Evolutionary conservation across 1,140 invertebrate species (phyloP).

Genomic region (Heliconius congener): DNA sequence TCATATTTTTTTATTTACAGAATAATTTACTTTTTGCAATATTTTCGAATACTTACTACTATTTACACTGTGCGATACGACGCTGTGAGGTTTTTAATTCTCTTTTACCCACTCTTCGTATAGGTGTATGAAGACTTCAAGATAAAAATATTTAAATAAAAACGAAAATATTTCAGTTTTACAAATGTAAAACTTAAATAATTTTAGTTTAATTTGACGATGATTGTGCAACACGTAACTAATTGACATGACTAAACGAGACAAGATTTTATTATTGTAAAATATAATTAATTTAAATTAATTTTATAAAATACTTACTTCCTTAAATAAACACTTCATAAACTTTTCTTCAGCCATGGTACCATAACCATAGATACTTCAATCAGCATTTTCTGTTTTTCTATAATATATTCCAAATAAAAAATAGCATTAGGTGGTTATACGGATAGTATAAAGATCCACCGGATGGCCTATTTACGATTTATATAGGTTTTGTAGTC

Average conservation of each 20-base stretch:
- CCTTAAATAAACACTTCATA: background rate
- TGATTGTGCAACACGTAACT: background rate
- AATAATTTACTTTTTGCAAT: constrained; percentile 37
- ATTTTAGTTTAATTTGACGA: no score
- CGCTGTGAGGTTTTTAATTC: background rate
- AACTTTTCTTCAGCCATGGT: no score
- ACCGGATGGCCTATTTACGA: constrained; percentile 34
- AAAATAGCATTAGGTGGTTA: background rate
- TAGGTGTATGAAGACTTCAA: no score
- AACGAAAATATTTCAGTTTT: no score
- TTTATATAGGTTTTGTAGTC: constrained; percentile 29
- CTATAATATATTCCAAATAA: background rate
- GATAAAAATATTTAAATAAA: no score
- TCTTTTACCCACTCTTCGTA: no score
- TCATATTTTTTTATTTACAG: constrained; percentile 41
- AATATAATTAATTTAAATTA: no score
- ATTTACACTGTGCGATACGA: constrained; percentile 36
- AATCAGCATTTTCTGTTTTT: background rate
- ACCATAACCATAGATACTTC: background rate
- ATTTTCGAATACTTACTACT: constrained; percentile 28
- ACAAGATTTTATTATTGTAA: no score
- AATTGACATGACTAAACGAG: background rate
- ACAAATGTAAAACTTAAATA: no score
- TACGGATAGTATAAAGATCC: constrained; percentile 8
- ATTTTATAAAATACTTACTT: no score